These are phyloP conservation scores for Pachymerium ferrugineum DNA, from an alignment of 2,888 invertebrate species.

Conservation along the genomic window DNA sequence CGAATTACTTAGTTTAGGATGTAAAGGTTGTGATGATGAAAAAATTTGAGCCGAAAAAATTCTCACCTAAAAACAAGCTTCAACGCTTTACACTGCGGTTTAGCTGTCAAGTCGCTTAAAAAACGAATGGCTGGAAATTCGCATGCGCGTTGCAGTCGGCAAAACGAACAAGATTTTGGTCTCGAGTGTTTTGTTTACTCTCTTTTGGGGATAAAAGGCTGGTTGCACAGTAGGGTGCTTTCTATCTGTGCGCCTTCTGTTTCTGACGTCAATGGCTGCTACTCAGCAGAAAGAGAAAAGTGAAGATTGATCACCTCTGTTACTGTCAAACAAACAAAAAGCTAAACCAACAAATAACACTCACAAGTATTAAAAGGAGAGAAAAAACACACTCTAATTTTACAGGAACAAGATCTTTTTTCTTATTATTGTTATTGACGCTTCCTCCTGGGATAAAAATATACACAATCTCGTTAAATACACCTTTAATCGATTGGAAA, in stretches of 20 bases:
- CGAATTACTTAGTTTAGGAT: no score
- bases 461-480: no score
- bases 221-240: constrained; percentile 6
- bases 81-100: no score
- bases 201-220: background rate
- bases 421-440: no score
- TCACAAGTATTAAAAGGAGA: background rate
- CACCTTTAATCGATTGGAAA: no score
- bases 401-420: background rate
- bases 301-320: constrained; percentile 27
- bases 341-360: background rate
- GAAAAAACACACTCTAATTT: background rate
- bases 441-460: no score
- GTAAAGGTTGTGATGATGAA: no score
- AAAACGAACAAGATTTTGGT: background rate
- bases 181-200: constrained; percentile 27
- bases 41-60: no score
- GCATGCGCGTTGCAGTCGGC: no score
- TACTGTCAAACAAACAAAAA: constrained; percentile 2
- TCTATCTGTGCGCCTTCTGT: constrained; percentile 27
- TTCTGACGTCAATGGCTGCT: constrained; percentile 26
- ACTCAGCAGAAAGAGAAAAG: constrained; percentile 22
- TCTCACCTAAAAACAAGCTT: no score
- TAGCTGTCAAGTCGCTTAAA: no score
- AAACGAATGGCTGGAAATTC: no score